Conservation (phyloP, 1,140 invertebrate species). For the Drosophila rufa region DNA sequence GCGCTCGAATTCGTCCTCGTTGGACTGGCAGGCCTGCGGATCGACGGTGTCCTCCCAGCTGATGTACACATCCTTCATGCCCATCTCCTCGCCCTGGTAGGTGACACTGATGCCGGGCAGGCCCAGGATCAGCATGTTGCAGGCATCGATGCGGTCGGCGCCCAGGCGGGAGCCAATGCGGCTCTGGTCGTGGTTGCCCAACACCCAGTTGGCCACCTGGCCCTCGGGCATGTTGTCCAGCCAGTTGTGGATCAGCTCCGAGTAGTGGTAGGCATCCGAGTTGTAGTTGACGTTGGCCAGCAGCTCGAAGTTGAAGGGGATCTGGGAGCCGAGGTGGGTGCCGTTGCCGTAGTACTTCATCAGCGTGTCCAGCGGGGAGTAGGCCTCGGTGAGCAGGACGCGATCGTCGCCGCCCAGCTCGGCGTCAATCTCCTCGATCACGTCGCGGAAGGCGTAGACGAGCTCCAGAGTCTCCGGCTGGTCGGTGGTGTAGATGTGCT, state of each 20-base stretch:
- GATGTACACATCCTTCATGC: constrained; percentile 89
- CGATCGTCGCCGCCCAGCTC: constrained; percentile 84
- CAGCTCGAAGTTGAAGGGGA: constrained; percentile 90
- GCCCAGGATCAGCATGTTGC: constrained; percentile 89
- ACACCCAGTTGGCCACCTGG: constrained; percentile 88
- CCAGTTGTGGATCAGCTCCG: constrained; percentile 87
- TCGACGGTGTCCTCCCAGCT: constrained; percentile 86
- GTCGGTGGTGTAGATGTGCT: constrained; percentile 89
- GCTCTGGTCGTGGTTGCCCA: constrained; percentile 89
- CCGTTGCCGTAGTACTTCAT: constrained; percentile 88
- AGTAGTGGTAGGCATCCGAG: constrained; percentile 87
- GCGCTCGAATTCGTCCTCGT: constrained; percentile 70
- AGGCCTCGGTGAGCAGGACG: constrained; percentile 91
- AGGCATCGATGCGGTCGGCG: constrained; percentile 87
- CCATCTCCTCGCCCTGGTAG: constrained; percentile 93
- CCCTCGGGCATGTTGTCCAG: constrained; percentile 87
- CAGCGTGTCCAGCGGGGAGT: constrained; percentile 87
- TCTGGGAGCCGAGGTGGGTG: constrained; percentile 86
- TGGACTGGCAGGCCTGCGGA: constrained; percentile 80
- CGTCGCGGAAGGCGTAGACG: constrained; percentile 86
- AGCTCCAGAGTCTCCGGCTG: constrained; percentile 87
- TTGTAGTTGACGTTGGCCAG: constrained; percentile 86
- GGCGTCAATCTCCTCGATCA: constrained; percentile 86
- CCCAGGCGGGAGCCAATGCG: constrained; percentile 88
- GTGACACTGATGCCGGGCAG: constrained; percentile 91